Evolutionary conservation across 2,113 vertebrate genomes (phyloP).

Genomic region (Neotoma lepida): DNA sequence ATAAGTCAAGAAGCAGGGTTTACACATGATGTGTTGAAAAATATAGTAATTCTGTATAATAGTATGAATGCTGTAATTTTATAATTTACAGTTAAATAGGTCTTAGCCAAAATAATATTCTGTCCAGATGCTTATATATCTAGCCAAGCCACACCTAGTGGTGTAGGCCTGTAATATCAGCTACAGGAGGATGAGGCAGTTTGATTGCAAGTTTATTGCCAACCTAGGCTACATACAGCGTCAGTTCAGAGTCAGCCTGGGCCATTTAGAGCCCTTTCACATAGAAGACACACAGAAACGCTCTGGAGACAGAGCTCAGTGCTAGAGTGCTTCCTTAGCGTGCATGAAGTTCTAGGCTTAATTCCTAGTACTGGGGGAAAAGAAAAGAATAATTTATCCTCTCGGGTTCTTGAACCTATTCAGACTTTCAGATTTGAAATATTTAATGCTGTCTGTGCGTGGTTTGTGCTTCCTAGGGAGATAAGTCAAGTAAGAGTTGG

Average conservation of each 20-base stretch:
- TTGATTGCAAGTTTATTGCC: background rate
- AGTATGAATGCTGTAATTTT: constrained; percentile 16
- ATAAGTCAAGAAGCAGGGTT: background rate
- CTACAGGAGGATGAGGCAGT: background rate
- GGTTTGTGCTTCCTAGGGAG: constrained; percentile 37
- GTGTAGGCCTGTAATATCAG: background rate
- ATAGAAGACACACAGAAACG: background rate
- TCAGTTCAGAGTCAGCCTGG: background rate
- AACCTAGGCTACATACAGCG: background rate
- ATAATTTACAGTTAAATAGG: background rate
- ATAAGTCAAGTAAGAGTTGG: constrained; percentile 14
- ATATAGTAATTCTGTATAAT: background rate
- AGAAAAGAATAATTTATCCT: constrained; percentile 24
- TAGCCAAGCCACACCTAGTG: background rate
- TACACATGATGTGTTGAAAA: background rate
- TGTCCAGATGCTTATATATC: constrained; percentile 21
- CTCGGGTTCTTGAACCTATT: constrained; percentile 14
- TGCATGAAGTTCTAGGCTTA: background rate
- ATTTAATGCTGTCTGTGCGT: constrained; percentile 26
- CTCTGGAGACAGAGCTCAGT: background rate
- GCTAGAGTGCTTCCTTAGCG: background rate
- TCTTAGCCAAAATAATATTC: constrained; percentile 11
- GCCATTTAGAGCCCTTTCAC: background rate
- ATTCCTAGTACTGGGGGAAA: background rate
- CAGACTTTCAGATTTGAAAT: constrained; percentile 34